phyloP scores from a whole-genome alignment of 2,888 invertebrate genomes.

The Diabrotica balteata region DNA sequence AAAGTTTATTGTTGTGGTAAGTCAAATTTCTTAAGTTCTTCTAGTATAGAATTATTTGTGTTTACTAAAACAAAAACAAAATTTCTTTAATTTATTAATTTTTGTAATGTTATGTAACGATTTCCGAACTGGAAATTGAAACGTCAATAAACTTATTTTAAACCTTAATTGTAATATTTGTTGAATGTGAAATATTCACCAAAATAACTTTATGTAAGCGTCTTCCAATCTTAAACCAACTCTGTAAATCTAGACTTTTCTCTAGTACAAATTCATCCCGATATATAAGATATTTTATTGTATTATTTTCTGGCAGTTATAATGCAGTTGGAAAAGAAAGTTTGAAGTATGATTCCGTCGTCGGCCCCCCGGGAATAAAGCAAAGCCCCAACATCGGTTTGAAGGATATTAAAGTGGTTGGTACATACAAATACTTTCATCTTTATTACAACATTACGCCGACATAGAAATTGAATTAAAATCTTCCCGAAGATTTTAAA shows the following conservation, averaged over 20 bases:
- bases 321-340: conserved; percentile 38
- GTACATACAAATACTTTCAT: conserved; percentile 41
- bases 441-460: conserved; percentile 30
- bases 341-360: conserved; percentile 38
- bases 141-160: no score
- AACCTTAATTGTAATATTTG: no score
- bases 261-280: conserved; percentile 22
- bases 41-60: no score
- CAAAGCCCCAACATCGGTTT: conserved; percentile 33
- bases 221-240: background rate
- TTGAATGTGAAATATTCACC: no score
- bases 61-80: no score
- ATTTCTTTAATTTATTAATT: no score
- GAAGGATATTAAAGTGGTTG: conserved; percentile 38
- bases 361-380: conserved; percentile 29
- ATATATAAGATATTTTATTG: conserved; percentile 30
- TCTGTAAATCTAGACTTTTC: background rate
- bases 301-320: conserved; percentile 34
- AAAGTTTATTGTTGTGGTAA: no score
- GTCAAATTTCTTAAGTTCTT: no score
- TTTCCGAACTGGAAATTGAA: no score
- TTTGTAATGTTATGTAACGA: no score
- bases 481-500: conserved; percentile 30
- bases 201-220: no score
- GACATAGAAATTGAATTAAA: conserved; percentile 27